phyloP scores from a whole-genome alignment of 2,888 invertebrate species.

The Ennomos fuscantarius region DNA sequence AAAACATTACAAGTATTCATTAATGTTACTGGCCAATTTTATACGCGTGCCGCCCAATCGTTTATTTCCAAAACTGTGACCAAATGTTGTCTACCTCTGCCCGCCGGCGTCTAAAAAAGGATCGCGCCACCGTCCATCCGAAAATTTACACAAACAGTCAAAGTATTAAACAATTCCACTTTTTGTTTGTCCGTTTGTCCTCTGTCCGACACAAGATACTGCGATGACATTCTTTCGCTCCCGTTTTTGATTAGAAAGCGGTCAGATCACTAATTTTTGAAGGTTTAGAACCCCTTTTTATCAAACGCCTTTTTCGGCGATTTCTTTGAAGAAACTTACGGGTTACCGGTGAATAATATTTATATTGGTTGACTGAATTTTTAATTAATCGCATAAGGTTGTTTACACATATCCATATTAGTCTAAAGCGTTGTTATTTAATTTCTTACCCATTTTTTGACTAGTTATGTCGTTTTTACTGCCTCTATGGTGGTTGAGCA shows the following conservation, averaged over 20 bases:
- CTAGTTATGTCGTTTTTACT: no score
- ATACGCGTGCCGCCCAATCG: no score
- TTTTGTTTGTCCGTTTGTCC: slow-evolving; percentile 63
- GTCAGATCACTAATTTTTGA: slow-evolving; percentile 37
- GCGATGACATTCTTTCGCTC: slow-evolving; percentile 71
- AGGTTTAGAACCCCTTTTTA: slow-evolving; percentile 7
- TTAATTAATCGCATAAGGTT: background rate
- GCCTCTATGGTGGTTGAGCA: no score
- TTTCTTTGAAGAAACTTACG: slow-evolving; percentile 17
- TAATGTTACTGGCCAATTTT: no score
- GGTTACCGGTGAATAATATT: no score
- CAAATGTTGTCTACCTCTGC: slow-evolving; percentile 41
- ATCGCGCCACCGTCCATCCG: slow-evolving; percentile 59
- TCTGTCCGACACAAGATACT: slow-evolving; percentile 56
- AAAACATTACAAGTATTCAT: no score
- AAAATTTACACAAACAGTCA: slow-evolving; percentile 79
- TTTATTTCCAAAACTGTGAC: background rate
- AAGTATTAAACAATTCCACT: slow-evolving; percentile 74
- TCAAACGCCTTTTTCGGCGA: slow-evolving; percentile 17
- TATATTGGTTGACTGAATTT: background rate
- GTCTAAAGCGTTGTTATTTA: no score
- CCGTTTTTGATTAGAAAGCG: slow-evolving; percentile 72
- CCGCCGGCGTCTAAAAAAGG: slow-evolving; percentile 49
- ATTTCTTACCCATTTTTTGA: no score
- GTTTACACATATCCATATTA: no score